Evolutionary conservation across 2,113 vertebrate genomes (phyloP), one percentile per base, ranked within the genome.

Genomic region (Prionailurus bengalensis): DNA sequence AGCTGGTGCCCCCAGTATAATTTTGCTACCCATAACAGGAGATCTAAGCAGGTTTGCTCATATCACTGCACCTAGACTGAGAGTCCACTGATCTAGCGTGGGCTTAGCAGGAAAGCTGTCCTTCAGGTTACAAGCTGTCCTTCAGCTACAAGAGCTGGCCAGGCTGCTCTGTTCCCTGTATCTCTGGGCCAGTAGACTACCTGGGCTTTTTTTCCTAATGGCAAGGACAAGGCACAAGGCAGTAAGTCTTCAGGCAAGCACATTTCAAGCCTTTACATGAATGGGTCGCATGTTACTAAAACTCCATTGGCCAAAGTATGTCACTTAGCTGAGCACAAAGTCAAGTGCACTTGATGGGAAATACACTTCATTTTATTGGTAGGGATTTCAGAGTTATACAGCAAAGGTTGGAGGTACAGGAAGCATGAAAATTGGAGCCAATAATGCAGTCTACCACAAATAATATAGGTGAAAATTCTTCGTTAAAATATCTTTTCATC

Each of bases 1-100:
- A 45, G 51, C 14, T 53, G 1, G 31, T 66, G 6, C 3, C 7
- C 4, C 84, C 7, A 85, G 63, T 70, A 61, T 84, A 58, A 66
- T 61, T 66, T 19, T 73, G 23, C 33, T 33, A n/a, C 1, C 1
- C 1, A 0, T 0, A n/a, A 17, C 2, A 11, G 36, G 25, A n/a
- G 23, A 31, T 58, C 3, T n/a, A 11, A 65, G 48, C 76, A 39
- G 5, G 0, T 19, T 82, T 87, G 53, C 33, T 55, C 8, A 31
- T 5, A 29, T 17, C 8, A 19, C 5, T 91, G 10, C 2, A n/a
- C 2, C 5, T 79, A 31, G 13, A 2, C 9, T 48, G 11, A 36
- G 7, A 42, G n/a, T 78, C n/a, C 79, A 7, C 8, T 89, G 1
- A 81, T 53, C 7, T 14, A 16, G 13, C 0, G 1, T 48, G 74